phyloP scores from a whole-genome alignment of 2,113 vertebrate genomes.

The Chlorocebus sabaeus region DNA sequence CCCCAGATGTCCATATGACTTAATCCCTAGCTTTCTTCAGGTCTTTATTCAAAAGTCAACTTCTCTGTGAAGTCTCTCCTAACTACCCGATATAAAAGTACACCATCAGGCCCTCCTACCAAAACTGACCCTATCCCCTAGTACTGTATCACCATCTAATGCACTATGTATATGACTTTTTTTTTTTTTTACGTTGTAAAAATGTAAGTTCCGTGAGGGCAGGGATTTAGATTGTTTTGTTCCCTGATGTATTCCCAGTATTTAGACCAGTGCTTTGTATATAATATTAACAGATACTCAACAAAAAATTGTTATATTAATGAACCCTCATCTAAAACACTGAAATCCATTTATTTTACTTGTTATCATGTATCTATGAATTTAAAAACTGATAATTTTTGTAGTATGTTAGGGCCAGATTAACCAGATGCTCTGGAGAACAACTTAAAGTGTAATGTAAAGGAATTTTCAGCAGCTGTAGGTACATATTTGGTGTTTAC shows the following conservation, averaged over 20 bases:
- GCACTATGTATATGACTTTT: neutral
- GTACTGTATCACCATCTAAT: neutral
- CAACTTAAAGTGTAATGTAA: neutral
- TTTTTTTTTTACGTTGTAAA: neutral
- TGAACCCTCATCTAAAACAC: neutral
- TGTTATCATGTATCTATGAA: neutral
- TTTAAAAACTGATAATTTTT: slow-evolving; percentile 14
- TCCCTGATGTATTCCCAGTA: neutral
- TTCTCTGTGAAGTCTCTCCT: neutral
- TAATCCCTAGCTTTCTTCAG: neutral
- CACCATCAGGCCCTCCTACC: neutral
- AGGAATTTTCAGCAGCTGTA: neutral
- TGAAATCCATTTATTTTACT: neutral
- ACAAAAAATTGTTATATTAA: neutral
- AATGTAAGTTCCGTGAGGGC: neutral
- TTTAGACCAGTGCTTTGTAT: neutral
- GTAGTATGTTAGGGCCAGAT: neutral
- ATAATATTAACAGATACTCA: neutral
- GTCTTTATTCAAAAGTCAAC: neutral
- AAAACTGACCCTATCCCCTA: neutral
- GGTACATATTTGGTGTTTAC: neutral
- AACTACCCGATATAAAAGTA: neutral
- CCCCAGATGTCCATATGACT: neutral
- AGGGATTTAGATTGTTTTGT: neutral
- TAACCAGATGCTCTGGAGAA: neutral